Base-by-base conservation (phyloP, 1,140 invertebrate genomes). In the Diorhabda carinulata region DNA sequence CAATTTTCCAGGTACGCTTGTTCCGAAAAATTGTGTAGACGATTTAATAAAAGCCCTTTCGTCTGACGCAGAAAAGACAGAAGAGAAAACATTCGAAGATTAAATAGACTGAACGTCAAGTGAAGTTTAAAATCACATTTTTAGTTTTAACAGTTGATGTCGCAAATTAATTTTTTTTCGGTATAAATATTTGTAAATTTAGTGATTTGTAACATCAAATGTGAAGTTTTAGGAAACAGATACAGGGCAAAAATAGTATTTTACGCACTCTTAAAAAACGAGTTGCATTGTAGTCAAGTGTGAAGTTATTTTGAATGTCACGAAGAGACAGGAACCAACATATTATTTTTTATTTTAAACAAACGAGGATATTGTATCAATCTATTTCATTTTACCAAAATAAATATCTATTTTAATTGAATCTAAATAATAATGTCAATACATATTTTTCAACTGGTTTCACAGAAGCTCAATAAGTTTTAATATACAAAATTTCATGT, bases 1-100 rank as follows among this genome's bases (percentile, higher is more conserved):
- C 43, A 25, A 69, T 71, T 72, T 76, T 76, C 56, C 82, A 91
- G 90, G 94, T 72, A 96, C 92, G 6, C 80, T 96, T 68, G 96
- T 96, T 82, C 94, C 94, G 75, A 93, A 93, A 81, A 92, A 91
- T 77, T 95, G 93, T 80, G 90, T 94, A 73, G 89, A 92, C 71
- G 81, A 89, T 43, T 82, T 97, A 41, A 87, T 88, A 74, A 88
- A 92, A 79, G 90, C 92, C 58, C 83, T 96, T 25, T 87, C 90
- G 10, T 86, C 90, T 5, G 93, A 95, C 82, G 91, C 93, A 3
- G 91, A 93, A 75, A 92, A 92, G 73, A 88, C 90, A 57, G 91
- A 90, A 76, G 91, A 93, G 79, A 87, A 91, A 76, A 86, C 82
- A 57, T 90, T 88, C 75, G 85, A 73, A 44, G 64, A 57, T 40